Conservation (phyloP, 1,140 invertebrate species). For the Chrysomallon squamiferum region DNA sequence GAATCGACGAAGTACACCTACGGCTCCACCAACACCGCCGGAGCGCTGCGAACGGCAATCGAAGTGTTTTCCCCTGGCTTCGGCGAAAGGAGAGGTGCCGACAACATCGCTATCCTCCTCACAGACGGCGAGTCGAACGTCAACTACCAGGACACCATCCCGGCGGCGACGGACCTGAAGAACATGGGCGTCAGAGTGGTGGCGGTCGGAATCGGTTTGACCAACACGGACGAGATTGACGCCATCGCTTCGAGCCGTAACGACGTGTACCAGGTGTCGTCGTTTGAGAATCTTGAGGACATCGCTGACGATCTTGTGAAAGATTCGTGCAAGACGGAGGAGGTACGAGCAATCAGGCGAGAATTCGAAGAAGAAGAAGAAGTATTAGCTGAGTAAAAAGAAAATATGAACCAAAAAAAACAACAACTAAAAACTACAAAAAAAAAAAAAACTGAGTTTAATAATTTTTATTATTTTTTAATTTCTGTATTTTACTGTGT, state of each 20-base stretch:
- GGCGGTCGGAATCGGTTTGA: conserved; percentile 40
- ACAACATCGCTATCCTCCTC: conserved; percentile 51
- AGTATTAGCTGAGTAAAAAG: too few relatives aligned
- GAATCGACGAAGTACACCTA: conserved; percentile 38
- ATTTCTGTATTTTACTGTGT: too few relatives aligned
- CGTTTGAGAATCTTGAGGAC: neutral
- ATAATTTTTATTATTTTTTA: too few relatives aligned
- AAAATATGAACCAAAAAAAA: too few relatives aligned
- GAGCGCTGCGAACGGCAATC: conserved; percentile 32
- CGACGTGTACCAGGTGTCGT: conserved; percentile 34
- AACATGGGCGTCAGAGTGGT: conserved; percentile 36
- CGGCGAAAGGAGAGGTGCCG: conserved; percentile 44
- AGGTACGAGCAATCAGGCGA: too few relatives aligned
- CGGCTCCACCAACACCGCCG: conserved; percentile 55
- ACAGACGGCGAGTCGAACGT: conserved; percentile 57
- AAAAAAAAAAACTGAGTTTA: too few relatives aligned
- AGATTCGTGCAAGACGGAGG: too few relatives aligned
- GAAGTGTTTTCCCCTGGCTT: conserved; percentile 27
- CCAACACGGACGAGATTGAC: conserved; percentile 35
- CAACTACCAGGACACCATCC: conserved; percentile 46
- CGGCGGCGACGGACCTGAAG: conserved; percentile 43
- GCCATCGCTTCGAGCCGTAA: conserved; percentile 34
- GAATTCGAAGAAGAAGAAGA: too few relatives aligned
- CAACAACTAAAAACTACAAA: too few relatives aligned
- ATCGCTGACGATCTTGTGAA: too few relatives aligned